Evolutionary conservation across 2,797 vertebrate species (phyloP).

Genomic region (Triplophysa yarkandensis): DNA sequence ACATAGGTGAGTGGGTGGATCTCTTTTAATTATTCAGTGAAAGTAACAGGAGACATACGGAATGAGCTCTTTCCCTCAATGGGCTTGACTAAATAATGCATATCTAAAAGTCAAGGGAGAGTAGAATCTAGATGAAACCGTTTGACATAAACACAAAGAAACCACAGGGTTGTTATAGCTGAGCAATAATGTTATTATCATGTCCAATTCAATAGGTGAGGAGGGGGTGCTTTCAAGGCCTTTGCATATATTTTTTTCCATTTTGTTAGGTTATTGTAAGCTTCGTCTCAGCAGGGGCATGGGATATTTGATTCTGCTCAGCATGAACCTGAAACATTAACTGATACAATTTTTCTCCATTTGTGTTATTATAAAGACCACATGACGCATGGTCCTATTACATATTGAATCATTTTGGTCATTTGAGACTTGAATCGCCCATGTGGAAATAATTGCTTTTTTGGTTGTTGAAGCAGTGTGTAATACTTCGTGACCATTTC

Average conservation of each 20-base stretch:
- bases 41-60: slow-evolving; percentile 54
- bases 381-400: background rate
- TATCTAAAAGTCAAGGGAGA: slow-evolving; percentile 30
- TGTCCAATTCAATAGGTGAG: slow-evolving; percentile 6
- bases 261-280: slow-evolving; percentile 5
- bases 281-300: background rate
- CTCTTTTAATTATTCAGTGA: slow-evolving; percentile 52
- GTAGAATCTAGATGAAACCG: slow-evolving; percentile 22
- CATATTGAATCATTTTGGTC: slow-evolving; percentile 2
- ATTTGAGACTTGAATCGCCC: background rate
- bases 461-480: background rate
- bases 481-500: background rate
- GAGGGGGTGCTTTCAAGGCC: background rate
- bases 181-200: slow-evolving; percentile 26
- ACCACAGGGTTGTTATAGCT: slow-evolving; percentile 15
- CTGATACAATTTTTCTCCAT: background rate
- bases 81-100: slow-evolving; percentile 55
- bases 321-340: background rate
- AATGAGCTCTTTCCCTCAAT: slow-evolving; percentile 49
- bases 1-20: slow-evolving; percentile 44
- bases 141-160: slow-evolving; percentile 31
- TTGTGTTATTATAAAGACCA: slow-evolving; percentile 13
- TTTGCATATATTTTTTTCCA: background rate
- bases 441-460: background rate
- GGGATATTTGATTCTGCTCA: slow-evolving; percentile 12